These are phyloP conservation scores for Sebastes hopkinsi DNA, from an alignment of 2,797 vertebrate species.

Conservation along the genomic window DNA sequence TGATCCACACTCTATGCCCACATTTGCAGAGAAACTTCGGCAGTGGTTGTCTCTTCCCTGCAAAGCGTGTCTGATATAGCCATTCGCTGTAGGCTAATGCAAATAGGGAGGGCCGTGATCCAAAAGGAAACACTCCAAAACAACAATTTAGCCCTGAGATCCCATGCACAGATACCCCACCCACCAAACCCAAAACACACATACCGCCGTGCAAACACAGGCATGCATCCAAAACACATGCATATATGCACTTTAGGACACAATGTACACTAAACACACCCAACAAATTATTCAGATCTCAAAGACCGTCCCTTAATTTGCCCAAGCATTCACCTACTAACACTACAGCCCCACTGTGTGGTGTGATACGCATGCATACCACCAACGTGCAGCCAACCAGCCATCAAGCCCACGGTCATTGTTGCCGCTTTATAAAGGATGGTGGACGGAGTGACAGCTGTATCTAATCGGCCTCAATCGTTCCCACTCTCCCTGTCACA, in stretches of 20 bases:
- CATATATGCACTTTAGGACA: conserved; percentile 12
- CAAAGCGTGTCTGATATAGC: conserved; percentile 57
- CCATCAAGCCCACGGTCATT: conserved; percentile 69
- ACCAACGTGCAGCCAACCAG: conserved; percentile 60
- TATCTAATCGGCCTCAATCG: conserved; percentile 81
- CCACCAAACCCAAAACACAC: conserved; percentile 8
- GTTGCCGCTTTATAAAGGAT: conserved; percentile 63
- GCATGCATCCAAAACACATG: conserved; percentile 3
- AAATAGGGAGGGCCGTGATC: conserved; percentile 30
- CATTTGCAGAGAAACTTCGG: conserved; percentile 46
- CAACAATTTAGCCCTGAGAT: conserved; percentile 24
- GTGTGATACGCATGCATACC: conserved; percentile 51
- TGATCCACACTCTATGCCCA: background rate
- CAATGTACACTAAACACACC: conserved; percentile 12
- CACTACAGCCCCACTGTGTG: conserved; percentile 16
- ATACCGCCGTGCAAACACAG: conserved; percentile 5
- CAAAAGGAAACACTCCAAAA: conserved; percentile 42
- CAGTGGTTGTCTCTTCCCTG: conserved; percentile 48
- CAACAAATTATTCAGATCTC: conserved; percentile 20
- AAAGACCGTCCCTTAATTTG: conserved; percentile 21
- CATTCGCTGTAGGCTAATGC: conserved; percentile 53
- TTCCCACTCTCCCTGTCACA: conserved; percentile 77
- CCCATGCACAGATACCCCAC: background rate
- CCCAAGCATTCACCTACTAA: conserved; percentile 20
- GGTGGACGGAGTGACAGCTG: conserved; percentile 80